Evolutionary conservation across 2,113 vertebrate genomes (phyloP), one percentile per base, ranked within the genome.

Genomic region (Micronycteris hirsuta): DNA sequence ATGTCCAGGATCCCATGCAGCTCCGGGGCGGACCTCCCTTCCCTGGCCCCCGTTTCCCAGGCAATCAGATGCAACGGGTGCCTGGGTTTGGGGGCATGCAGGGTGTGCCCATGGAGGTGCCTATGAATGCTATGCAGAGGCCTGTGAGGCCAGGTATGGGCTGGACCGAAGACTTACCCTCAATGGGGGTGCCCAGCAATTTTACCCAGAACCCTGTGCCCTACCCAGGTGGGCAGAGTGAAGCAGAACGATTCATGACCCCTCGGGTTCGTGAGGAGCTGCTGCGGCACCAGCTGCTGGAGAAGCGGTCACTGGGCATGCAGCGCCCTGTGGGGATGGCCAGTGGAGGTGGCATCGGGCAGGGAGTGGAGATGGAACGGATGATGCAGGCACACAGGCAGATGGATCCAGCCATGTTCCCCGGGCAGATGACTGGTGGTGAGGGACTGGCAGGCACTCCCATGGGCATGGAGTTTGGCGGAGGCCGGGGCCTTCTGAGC

Each of bases 151-250:
- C 99, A 0, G 97, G 99, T 58, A 99, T 99, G 99, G 98, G 98
- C 17, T 99, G 99, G 99, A 97, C 98, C 0, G 99, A 99, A 1
- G 99, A 99, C 89, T 98, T 99, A 97, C 98, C 99, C 89, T 98
- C 99, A 33, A 99, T 99, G 97, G 99, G 95, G 90, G 99, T 98
- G 22, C 98, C 99, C 0, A 95, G 98, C 96, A 98, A 93, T 97
- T 97, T 99, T 98, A 98, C 99, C 56, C 98, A 99, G 97, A 97
- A 99, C 86, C 95, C 99, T 0, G 95, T 99, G 95, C 96, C 99
- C 36, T 99, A 99, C 92, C 97, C 99, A 0, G 98, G 98, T 3
- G 98, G 99, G 94, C 99, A 99, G 96, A 98, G 99, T 12, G 99
- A 99, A 58, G 97, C 98, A 0, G 99, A 99, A 65, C 98, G 99